Evolutionary conservation across 1,140 invertebrate species (phyloP).

Genomic region (Trialeurodes vaporariorum): DNA sequence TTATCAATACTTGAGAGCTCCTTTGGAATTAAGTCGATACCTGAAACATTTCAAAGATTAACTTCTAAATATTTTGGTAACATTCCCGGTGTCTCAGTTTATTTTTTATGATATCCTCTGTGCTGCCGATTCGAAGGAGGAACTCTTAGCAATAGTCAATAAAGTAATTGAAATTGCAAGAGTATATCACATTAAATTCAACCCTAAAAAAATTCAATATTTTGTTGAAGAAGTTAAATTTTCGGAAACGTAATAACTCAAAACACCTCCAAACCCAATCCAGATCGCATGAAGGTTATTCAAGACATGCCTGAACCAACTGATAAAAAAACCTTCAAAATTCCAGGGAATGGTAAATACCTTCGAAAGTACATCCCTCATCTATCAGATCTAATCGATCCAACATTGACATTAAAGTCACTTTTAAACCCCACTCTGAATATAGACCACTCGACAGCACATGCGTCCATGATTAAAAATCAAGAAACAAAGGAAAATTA

Average conservation of each 20-base stretch:
- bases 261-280: slow-evolving; percentile 31
- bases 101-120: slow-evolving; percentile 19
- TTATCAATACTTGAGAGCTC: slow-evolving; percentile 27
- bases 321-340: slow-evolving; percentile 28
- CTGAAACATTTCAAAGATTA: slow-evolving; percentile 31
- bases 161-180: slow-evolving; percentile 14
- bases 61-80: slow-evolving; percentile 24
- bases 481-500: too few species aligned
- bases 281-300: slow-evolving; percentile 32
- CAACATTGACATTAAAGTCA: slow-evolving; percentile 8
- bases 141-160: slow-evolving; percentile 12
- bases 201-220: slow-evolving; percentile 34
- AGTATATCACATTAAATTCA: slow-evolving; percentile 33
- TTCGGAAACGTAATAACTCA: slow-evolving; percentile 29
- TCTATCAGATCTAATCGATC: slow-evolving; percentile 29
- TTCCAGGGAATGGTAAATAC: slow-evolving; percentile 34
- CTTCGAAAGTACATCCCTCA: slow-evolving; percentile 32
- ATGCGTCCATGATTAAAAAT: slow-evolving; percentile 29
- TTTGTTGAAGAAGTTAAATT: slow-evolving; percentile 28
- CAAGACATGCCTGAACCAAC: slow-evolving; percentile 28
- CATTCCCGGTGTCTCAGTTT: slow-evolving; percentile 27
- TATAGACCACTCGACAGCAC: slow-evolving; percentile 29
- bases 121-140: slow-evolving; percentile 1
- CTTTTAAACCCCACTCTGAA: slow-evolving; percentile 25
- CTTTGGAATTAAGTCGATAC: slow-evolving; percentile 27